Conservation (phyloP, 2,888 invertebrate genomes). For the Ecliptopera silaceata region DNA sequence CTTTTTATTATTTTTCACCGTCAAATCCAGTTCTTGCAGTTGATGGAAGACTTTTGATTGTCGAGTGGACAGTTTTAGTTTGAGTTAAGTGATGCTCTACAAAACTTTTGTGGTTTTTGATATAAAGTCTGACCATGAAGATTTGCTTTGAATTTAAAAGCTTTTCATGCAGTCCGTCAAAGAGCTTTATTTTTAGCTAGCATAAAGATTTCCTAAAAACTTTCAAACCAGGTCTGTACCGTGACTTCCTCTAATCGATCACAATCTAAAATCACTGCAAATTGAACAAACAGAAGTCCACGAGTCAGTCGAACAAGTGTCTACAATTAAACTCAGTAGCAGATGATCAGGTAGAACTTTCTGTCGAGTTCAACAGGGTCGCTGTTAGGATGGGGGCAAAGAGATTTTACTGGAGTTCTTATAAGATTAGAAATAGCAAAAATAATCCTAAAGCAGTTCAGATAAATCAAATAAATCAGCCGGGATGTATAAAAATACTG, state of each 20-base stretch:
- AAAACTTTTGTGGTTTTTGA: not conserved
- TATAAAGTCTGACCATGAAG: no score
- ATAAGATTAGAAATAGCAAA: no score
- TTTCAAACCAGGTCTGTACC: no score
- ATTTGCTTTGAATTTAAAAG: no score
- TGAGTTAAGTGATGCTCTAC: slow-evolving; percentile 9
- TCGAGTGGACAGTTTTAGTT: slow-evolving; percentile 24
- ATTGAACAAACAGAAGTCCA: slow-evolving; percentile 32
- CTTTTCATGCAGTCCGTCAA: no score
- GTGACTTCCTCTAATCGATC: not conserved
- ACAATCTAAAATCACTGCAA: slow-evolving; percentile 15
- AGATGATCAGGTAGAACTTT: slow-evolving; percentile 60
- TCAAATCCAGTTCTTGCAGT: slow-evolving; percentile 41
- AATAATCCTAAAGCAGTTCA: no score
- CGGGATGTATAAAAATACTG: no score
- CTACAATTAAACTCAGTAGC: slow-evolving; percentile 48
- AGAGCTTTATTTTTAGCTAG: no score
- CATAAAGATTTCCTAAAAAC: no score
- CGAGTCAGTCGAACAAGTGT: slow-evolving; percentile 39
- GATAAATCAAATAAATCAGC: no score
- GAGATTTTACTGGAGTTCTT: not conserved
- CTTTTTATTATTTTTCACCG: slow-evolving; percentile 38
- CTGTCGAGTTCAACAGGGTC: slow-evolving; percentile 24
- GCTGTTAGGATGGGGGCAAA: not conserved
- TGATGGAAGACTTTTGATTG: slow-evolving; percentile 36